Evolutionary conservation across 2,113 vertebrate species (phyloP).

Genomic region (Merops nubicus): DNA sequence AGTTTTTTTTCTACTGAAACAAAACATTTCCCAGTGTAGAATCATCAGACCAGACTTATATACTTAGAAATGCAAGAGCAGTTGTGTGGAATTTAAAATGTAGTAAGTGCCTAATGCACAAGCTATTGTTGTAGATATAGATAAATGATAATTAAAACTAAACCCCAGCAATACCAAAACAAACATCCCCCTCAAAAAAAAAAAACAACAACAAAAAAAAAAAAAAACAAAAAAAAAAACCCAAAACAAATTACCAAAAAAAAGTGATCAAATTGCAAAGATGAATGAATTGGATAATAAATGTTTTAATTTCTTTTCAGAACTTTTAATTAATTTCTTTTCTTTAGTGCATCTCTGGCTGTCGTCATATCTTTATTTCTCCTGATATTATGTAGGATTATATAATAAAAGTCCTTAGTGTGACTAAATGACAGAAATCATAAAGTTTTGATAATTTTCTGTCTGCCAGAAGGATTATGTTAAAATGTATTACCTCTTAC

Average conservation of each 20-base stretch:
- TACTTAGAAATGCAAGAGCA: background rate
- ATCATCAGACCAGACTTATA: background rate
- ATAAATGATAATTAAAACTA: background rate
- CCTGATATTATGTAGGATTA: background rate
- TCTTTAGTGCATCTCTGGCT: background rate
- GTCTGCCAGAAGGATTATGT: background rate
- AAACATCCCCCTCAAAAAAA: background rate
- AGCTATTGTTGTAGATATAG: background rate
- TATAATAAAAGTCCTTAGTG: background rate
- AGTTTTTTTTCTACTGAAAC: background rate
- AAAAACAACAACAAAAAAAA: too few species aligned
- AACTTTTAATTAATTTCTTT: background rate
- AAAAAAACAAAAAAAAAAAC: background rate
- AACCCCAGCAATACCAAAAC: rapidly evolving
- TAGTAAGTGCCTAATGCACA: background rate
- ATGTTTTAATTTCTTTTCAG: background rate
- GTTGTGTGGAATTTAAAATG: background rate
- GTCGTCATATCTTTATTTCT: background rate
- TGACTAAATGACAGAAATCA: background rate
- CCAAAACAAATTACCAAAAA: too few species aligned
- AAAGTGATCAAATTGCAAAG: background rate
- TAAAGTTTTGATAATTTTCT: background rate
- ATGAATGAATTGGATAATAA: background rate
- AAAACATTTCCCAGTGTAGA: background rate
- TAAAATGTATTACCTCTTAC: background rate